Base-by-base conservation (phyloP, 2,888 invertebrate genomes). In the Eristalis tenax region DNA sequence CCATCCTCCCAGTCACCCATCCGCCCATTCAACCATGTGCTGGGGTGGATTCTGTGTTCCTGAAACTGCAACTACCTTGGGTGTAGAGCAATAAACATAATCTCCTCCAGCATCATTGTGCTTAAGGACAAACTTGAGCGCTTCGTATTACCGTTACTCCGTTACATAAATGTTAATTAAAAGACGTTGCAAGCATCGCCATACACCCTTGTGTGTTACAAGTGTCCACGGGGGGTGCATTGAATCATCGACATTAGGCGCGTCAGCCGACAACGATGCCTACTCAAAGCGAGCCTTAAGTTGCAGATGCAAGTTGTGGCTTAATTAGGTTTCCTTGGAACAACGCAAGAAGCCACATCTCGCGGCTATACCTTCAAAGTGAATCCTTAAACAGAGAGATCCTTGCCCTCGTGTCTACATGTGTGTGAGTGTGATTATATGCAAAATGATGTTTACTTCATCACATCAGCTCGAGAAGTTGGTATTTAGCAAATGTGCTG, bases 91-190 rank as follows among this genome's bases (percentile, higher is more conserved):
- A 82, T 86, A 86, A 86, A 86, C 78, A 78, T 82, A 79, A 86
- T 86, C 78, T 86, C 63, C 82, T 79, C 65, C 68, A 86, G 82
- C 78, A 79, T 86, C 86, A 66, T 86, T 71, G 70, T 78, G 61
- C 75, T 82, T 86, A 68, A 86, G 82, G 75, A 86, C 82, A 57
- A 79, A 86, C 78, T 82, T 86, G 78, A 86, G 86, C 70, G 77
- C 64, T 70, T 82, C 71, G 65, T 74, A 79, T 86, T 82, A 82
- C 50, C 50, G 50, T 18, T 50, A 18, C 50, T 5, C 50, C 82
- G 63, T 82, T 70, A 82, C 78, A 86, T 82, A 82, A 86, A 82
- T 86, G 86, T 82, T 86, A 86, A 86, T 86, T 86, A 82, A 86
- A 86, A 86, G 66, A 86, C 78, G 75, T 86, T 78, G 32, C 70